A percentile compares a stretch with the other conserved stretches of the same genome.
Evolutionary conservation across 2,113 vertebrate species (phyloP).

Genomic region (Lophius piscatorius): DNA sequence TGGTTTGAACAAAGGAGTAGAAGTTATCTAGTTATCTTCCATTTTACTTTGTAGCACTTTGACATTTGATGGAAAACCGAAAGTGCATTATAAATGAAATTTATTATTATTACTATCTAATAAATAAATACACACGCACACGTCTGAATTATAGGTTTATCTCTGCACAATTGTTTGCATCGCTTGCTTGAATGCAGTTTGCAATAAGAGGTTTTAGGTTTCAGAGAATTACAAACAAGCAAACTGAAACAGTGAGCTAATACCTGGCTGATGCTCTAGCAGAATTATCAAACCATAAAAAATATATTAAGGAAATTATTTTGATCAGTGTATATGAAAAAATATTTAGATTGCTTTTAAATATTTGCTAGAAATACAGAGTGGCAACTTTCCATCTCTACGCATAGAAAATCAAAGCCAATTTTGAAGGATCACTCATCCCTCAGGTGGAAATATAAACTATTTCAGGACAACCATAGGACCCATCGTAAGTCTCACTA

Average conservation of each 20-base stretch:
- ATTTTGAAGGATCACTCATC: background rate
- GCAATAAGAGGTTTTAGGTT: no score
- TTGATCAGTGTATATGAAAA: background rate
- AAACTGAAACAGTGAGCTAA: slow-evolving; percentile 1
- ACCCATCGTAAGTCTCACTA: slow-evolving; percentile 7
- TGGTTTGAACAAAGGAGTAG: background rate
- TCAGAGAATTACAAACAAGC: background rate
- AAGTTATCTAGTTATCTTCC: no score
- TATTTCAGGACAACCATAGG: background rate
- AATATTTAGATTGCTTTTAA: background rate
- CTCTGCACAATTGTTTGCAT: background rate
- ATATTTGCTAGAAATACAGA: slow-evolving; percentile 3
- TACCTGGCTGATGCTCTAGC: background rate
- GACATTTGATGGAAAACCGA: no score
- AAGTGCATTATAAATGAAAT: no score
- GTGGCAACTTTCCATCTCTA: background rate
- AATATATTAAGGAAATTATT: background rate
- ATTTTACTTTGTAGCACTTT: no score
- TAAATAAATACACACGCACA: no score
- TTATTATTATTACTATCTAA: no score
- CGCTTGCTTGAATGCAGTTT: no score
- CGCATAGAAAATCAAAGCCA: slow-evolving; percentile 5
- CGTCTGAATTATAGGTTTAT: no score
- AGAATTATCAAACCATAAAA: background rate
- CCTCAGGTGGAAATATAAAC: background rate